Base-by-base conservation (phyloP, 2,797 vertebrate genomes). In the Acridotheres tristis region DNA sequence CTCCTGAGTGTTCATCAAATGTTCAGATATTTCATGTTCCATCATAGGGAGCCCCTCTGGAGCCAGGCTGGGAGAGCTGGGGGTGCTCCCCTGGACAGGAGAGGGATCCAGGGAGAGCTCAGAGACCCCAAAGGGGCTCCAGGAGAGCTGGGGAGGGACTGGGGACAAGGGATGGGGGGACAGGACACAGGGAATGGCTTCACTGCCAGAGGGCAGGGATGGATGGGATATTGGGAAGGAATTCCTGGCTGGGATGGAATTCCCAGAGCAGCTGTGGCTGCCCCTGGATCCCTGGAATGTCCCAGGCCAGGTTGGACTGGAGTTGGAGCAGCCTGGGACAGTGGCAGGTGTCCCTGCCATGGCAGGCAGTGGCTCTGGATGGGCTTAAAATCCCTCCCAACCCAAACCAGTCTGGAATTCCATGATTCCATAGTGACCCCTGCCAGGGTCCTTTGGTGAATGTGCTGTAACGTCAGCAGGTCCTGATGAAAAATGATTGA, bases 181-280 rank as follows among this genome's bases (percentile, higher is more conserved):
- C 67, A 66, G 85, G 13, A 45, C 23, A 6, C 45, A 38, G 26
- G 45, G 67, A 58, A 73, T 66, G 51, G 51, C 10, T 48, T 34
- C 20, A 30, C 0, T 71, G 50, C 4, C 7, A 20, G 1, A 55
- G 36, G 34, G 30, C 13, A 55, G 43, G 36, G 22, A 0, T 34
- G 4, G 36, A 1, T 38, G 59, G 58, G 51, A 72, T 0, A 0
- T 3, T 65, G 38, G 16, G 45, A 1, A 7, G 5, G 2, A 40
- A 59, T 65, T 27, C 0, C 0, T 30, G 5, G 1, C 0, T 69
- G 73, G 0, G 9, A 9, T 30, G 50, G 50, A 34, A 10, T 32
- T 62, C 18, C 16, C 67, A 61, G 63, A 68, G 40, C 0, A 38
- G 54, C 63, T 76, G 72, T 4, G 72, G 63, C 51, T 80, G 59